Evolutionary conservation across 1,140 invertebrate species (phyloP).

Genomic region (Hyles vespertilio): DNA sequence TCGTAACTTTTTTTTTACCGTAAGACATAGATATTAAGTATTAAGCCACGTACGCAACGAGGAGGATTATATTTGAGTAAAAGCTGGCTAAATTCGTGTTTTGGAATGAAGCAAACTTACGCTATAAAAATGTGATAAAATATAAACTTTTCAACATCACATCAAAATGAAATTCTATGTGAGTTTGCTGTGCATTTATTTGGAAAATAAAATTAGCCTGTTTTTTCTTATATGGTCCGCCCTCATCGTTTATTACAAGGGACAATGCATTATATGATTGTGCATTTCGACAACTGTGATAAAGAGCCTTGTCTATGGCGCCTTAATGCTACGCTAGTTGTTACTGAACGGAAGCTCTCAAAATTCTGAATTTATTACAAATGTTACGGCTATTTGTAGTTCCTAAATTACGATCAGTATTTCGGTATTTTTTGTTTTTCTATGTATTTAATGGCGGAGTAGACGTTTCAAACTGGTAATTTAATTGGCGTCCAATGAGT

Average conservation of each 20-base stretch:
- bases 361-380: slow-evolving; percentile 29
- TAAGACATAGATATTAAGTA: slow-evolving; percentile 67
- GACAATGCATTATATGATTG: slow-evolving; percentile 35
- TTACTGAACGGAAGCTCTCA: slow-evolving; percentile 23
- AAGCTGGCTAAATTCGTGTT: no score
- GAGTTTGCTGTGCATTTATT: no score
- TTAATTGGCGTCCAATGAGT: no score
- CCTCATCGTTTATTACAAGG: slow-evolving; percentile 33
- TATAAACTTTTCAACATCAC: no score
- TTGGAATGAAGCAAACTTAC: no score
- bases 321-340: slow-evolving; percentile 18
- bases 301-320: slow-evolving; percentile 68
- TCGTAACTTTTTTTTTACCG: slow-evolving; percentile 54
- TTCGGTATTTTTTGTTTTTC: slow-evolving; percentile 35
- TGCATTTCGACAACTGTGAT: slow-evolving; percentile 73
- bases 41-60: slow-evolving; percentile 9
- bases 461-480: no score
- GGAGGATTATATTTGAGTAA: background rate
- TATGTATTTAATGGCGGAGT: background rate
- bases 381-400: slow-evolving; percentile 53
- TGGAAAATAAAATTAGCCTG: no score
- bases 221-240: no score
- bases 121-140: no score
- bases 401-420: slow-evolving; percentile 72
- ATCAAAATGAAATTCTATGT: no score